Base-by-base conservation (phyloP, 2,888 invertebrate species). In the Entomobrya multifasciata region DNA sequence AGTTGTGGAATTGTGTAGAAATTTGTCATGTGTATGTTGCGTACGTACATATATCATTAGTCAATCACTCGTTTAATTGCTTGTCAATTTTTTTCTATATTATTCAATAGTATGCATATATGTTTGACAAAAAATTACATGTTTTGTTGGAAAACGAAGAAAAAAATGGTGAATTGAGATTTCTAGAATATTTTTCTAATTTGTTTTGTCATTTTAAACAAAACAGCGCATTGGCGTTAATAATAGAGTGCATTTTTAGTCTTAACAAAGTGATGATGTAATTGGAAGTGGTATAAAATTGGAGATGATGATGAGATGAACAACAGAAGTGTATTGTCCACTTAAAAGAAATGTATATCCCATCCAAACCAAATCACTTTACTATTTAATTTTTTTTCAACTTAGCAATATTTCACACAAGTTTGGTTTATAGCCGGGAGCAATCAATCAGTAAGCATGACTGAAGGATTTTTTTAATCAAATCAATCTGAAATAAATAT, bases 51-150 rank as follows among this genome's bases (percentile, higher is more conserved):
- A 80, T 74, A 80, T 76, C 86, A 86, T 79, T 80, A 62, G 86
- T 86, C 86, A 86, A 81, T 86, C 86, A 86, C 80, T 52, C 70
- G 74, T 77, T 81, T 86, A 86, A 86, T 86, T 81, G 81, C 86
- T 81, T 86, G 86, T 86, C 86, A 81, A 70, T 81, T 81, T 86
- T 77, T 80, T 76, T 81, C 20, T 20, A 11, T 6, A 8, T 5
- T 41, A n/a, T 30, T 76, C 36, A 57, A 76, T 76, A 15, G 44
- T 44, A 70, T 44, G 22, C 70, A 47, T 70, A 47, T 36, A 65
- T 36, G 6, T 11, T 36, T 0, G 17, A 30, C 30, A 65, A 67
- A 67, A 67, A 60, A 27, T n/a, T 60, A 3, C 4, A 20, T 65
- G 36, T 65, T 65, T 11, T 65, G 15, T 15, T n/a, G n/a, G n/a